Conservation (phyloP, 2,888 invertebrate species). For the Latrodectus elegans region DNA sequence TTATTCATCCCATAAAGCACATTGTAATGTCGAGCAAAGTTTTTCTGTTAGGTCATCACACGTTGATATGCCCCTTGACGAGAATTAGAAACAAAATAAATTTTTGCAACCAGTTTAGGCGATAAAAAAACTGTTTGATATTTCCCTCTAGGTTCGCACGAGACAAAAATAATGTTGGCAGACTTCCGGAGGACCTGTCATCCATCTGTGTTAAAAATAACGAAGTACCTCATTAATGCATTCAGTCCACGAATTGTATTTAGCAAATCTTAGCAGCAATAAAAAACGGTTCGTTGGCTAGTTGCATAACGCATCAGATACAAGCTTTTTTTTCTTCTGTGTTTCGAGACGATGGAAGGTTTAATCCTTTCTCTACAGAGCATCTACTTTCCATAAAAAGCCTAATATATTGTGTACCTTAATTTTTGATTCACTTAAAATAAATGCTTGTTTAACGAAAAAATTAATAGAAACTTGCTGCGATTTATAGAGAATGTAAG, state of each 20-base stretch:
- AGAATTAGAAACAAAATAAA: background rate
- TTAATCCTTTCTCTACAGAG: too few species aligned
- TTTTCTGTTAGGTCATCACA: conserved; percentile 32
- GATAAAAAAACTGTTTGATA: conserved; percentile 27
- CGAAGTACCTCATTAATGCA: conserved; percentile 50
- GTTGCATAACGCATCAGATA: background rate
- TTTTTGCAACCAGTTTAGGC: conserved; percentile 44
- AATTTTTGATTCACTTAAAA: too few species aligned
- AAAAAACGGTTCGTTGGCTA: conserved; percentile 30
- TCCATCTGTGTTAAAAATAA: conserved; percentile 41
- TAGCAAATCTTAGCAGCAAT: conserved; percentile 26
- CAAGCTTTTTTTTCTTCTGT: too few species aligned
- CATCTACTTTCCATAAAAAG: too few species aligned
- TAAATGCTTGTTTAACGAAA: too few species aligned
- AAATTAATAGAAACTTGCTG: too few species aligned
- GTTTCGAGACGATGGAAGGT: too few species aligned
- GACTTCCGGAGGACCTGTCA: conserved; percentile 60
- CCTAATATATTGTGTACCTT: too few species aligned
- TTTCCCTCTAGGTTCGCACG: conserved; percentile 11
- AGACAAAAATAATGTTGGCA: conserved; percentile 52
- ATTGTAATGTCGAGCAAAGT: conserved; percentile 34
- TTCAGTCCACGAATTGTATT: conserved; percentile 41
- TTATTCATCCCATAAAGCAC: conserved; percentile 18
- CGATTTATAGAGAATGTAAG: too few species aligned
- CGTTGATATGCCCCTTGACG: background rate